phyloP scores from a whole-genome alignment of 2,888 invertebrate species.

The Alentia gelatinosa region DNA sequence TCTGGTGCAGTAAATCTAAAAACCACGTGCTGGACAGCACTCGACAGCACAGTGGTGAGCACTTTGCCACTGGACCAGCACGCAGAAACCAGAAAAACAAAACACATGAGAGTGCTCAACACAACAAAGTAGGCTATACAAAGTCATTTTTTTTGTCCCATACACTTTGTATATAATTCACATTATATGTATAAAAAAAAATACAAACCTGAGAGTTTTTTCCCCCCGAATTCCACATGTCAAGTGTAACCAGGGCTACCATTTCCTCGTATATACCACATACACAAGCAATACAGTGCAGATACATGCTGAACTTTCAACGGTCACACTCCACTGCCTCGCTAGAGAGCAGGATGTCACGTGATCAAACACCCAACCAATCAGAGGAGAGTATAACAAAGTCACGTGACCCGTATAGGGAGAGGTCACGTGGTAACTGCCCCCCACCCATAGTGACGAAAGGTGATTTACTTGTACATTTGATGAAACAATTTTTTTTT shows the following conservation, averaged over 20 bases:
- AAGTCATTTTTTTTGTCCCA: slow-evolving; percentile 37
- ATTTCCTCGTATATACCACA: slow-evolving; percentile 11
- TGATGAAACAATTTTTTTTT: not conserved
- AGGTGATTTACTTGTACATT: not conserved
- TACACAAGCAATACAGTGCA: slow-evolving; percentile 21
- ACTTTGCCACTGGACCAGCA: not conserved
- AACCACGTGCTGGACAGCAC: not conserved
- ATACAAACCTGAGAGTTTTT: not conserved
- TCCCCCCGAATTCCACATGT: not conserved
- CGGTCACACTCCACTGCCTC: not conserved
- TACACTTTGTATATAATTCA: slow-evolving; percentile 41
- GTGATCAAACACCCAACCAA: not conserved
- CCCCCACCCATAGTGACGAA: not conserved
- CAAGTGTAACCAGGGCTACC: not conserved
- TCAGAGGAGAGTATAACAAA: not conserved
- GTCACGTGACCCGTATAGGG: not conserved
- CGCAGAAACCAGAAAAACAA: not conserved
- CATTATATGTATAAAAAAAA: slow-evolving; percentile 11
- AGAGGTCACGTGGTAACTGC: not conserved
- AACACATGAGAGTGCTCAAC: slow-evolving; percentile 21
- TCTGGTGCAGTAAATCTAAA: not conserved
- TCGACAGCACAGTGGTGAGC: not conserved
- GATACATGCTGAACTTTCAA: not conserved
- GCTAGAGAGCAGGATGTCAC: not conserved
- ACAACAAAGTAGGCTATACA: slow-evolving; percentile 15